Evolutionary conservation across 2,113 vertebrate genomes (phyloP), one percentile per base, ranked within the genome.

Genomic region (Sceloporus undulatus): DNA sequence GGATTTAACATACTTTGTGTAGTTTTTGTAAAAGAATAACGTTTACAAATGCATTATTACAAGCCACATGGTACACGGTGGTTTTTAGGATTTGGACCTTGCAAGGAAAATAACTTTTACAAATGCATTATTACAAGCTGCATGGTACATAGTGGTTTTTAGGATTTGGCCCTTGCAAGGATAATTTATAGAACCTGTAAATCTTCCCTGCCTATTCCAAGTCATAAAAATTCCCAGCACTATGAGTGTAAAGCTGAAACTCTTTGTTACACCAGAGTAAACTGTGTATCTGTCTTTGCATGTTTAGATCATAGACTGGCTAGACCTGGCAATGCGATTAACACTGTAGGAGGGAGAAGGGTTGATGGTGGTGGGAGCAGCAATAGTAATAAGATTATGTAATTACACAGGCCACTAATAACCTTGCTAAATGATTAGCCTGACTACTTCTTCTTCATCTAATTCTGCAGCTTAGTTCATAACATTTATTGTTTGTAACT

Each of bases 381-480:
- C 9, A 77, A n/a, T 1, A 71, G 52, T 81, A 81, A 80, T 80
- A 87, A 73, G 77, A 80, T 80, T 87, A 81, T 81, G 52, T 71
- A 81, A 54, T 59, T 87, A 82, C 19, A 62, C 77, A 19, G 38
- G 19, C 56, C 16, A 74, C 59, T 78, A 68, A 79, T 70, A 66
- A 68, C 42, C 54, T 27, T 59, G 68, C 38, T 23, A 73, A 81
- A 73, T 40, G 21, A 87, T 73, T 82, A 23, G 5, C 38, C 38
- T 81, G 14, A 9, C 34, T 62, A 6, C 19, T 54, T 23, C 7
- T 78, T 79, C 25, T 29, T 71, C 2, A 2, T 13, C 52, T 38
- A 56, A 16, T 56, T 73, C 29, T 54, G 29, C 29, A 62, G 52
- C 29, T 10, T 62, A 7, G 19, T 52, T 66, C n/a, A 19, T 40